Percentiles rank a stretch among this genome's conserved stretches.
Conservation (phyloP, 1,140 invertebrate species). For the Tetraneura akinire region DNA sequence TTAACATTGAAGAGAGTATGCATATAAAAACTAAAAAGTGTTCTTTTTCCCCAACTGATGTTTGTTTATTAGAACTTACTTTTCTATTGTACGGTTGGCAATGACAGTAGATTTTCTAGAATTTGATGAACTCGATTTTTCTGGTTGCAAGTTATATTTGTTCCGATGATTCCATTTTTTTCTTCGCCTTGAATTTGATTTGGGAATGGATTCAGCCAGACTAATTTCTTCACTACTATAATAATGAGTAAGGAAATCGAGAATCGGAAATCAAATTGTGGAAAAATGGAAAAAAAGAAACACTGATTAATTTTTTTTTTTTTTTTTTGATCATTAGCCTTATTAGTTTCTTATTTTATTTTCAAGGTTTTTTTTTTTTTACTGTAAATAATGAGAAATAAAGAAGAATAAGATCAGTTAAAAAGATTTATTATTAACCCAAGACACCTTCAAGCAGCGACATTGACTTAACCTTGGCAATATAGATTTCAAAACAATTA, state of each 20-base stretch:
- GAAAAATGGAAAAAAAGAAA: conserved; percentile 50
- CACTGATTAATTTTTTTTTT: conserved; percentile 49
- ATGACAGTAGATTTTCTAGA: conserved; percentile 50
- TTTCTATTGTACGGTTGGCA: conserved; percentile 46
- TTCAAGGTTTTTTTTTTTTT: conserved; percentile 33
- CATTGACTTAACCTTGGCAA: conserved; percentile 51
- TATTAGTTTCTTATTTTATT: conserved; percentile 45
- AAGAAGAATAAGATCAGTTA: conserved; percentile 44
- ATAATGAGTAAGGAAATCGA: conserved; percentile 42
- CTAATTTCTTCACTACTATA: conserved; percentile 49
- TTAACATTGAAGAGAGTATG: background rate
- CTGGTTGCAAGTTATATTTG: conserved; percentile 47
- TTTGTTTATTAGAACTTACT: conserved; percentile 43
- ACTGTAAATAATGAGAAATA: conserved; percentile 25
- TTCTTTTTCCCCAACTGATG: conserved; percentile 41
- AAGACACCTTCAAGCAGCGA: conserved; percentile 48
- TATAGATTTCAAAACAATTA: conserved; percentile 27
- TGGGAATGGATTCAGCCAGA: conserved; percentile 37
- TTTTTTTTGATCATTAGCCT: conserved; percentile 44
- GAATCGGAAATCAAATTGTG: conserved; percentile 20
- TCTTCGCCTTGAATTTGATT: conserved; percentile 33
- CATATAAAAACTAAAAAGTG: conserved; percentile 47
- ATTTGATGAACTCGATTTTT: conserved; percentile 37
- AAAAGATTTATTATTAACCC: conserved; percentile 24
- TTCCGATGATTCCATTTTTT: conserved; percentile 50